phyloP scores from a whole-genome alignment of 2,797 vertebrate species.

The Caiman crocodilus region DNA sequence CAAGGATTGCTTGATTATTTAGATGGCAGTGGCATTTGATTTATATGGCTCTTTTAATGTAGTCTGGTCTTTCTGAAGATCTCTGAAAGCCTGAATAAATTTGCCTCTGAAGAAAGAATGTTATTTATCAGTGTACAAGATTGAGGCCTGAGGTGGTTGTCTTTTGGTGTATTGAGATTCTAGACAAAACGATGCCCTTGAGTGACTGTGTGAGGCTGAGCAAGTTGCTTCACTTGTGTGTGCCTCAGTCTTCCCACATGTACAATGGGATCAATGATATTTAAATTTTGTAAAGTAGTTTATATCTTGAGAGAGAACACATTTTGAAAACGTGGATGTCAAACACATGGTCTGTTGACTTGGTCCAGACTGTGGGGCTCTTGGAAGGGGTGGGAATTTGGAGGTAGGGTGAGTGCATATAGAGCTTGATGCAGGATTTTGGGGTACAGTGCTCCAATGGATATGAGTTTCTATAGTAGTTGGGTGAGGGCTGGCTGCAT shows the following conservation, averaged over 20 bases:
- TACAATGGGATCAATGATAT: background rate
- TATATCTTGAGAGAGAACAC: background rate
- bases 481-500: no score
- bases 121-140: background rate
- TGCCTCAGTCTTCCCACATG: background rate
- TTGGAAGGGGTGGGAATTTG: no score
- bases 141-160: background rate
- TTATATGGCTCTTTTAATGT: fast-evolving
- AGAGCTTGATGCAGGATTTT: no score
- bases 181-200: background rate
- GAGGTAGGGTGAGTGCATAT: no score
- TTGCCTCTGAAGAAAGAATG: background rate
- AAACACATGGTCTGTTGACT: no score
- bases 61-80: background rate
- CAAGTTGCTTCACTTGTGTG: background rate
- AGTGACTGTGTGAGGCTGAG: background rate
- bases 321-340: no score
- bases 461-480: no score
- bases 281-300: background rate
- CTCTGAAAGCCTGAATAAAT: background rate
- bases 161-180: background rate
- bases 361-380: no score
- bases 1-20: background rate
- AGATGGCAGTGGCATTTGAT: background rate
- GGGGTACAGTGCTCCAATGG: no score